phyloP scores from a whole-genome alignment of 53 echinoderm and acorn worm genomes.

The Astropecten irregularis region DNA sequence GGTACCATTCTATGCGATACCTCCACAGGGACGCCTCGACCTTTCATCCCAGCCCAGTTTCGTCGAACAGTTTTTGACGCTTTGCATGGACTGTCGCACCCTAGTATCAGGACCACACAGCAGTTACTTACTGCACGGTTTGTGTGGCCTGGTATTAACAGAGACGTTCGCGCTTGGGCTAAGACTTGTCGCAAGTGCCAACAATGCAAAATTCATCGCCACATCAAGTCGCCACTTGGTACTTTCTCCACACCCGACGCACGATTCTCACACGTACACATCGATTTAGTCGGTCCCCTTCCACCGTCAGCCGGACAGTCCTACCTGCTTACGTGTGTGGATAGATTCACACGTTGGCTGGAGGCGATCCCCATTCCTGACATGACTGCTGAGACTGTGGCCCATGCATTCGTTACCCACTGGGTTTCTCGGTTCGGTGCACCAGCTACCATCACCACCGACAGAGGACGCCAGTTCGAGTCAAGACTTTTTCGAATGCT shows the following conservation, averaged over 20 bases:
- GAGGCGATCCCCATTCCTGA: not conserved
- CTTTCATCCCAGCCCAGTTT: constrained; percentile 33
- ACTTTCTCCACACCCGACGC: constrained; percentile 50
- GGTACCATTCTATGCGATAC: constrained; percentile 32
- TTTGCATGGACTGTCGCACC: constrained; percentile 53
- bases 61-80: constrained; percentile 47
- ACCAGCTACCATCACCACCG: constrained; percentile 48
- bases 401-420: not conserved
- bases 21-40: constrained; percentile 34
- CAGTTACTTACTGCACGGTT: constrained; percentile 49
- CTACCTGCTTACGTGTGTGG: not conserved
- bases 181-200: constrained; percentile 62
- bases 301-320: constrained; percentile 39
- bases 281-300: constrained; percentile 35
- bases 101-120: constrained; percentile 58
- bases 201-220: constrained; percentile 40
- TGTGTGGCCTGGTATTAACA: constrained; percentile 67
- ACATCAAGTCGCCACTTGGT: constrained; percentile 12
- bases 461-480: constrained; percentile 50
- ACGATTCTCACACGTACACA: constrained; percentile 46
- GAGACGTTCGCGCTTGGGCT: constrained; percentile 47
- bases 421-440: constrained; percentile 35
- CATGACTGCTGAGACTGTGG: not conserved
- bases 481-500: constrained; percentile 11
- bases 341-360: not conserved